Evolutionary conservation across 2,113 vertebrate genomes (phyloP).

Genomic region (Scolopax mira): DNA sequence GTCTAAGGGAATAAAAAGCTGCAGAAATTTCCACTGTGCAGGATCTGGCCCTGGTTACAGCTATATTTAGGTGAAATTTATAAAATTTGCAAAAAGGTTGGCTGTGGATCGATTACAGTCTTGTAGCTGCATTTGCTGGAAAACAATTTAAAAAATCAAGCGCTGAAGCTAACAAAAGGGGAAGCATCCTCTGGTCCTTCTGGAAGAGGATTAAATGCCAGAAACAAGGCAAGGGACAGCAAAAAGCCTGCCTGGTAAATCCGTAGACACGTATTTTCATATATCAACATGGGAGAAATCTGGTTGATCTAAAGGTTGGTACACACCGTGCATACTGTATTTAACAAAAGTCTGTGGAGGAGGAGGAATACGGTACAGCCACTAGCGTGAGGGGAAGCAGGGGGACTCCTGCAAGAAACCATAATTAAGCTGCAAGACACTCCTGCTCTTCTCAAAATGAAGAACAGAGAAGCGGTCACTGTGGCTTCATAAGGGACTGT

Average conservation of each 20-base stretch:
- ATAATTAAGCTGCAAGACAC: slow-evolving; percentile 63
- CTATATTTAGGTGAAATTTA: not conserved
- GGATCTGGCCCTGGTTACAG: not conserved
- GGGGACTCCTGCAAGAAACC: slow-evolving; percentile 61
- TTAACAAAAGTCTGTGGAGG: slow-evolving; percentile 19
- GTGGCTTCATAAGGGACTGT: slow-evolving; percentile 61
- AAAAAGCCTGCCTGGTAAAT: not conserved
- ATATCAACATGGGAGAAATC: not conserved
- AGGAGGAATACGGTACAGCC: slow-evolving; percentile 23
- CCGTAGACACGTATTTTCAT: not conserved
- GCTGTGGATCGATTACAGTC: not conserved
- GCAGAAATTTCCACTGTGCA: not conserved
- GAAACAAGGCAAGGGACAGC: not conserved
- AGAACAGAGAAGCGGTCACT: slow-evolving; percentile 34
- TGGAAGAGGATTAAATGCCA: not conserved
- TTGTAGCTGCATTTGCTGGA: not conserved
- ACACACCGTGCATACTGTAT: not conserved
- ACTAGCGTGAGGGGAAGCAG: not conserved
- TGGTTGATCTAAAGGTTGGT: not conserved
- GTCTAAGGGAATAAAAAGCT: not conserved
- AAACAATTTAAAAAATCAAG: not conserved
- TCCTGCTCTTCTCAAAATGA: slow-evolving; percentile 51
- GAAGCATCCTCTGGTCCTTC: not conserved
- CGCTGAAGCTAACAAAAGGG: not conserved
- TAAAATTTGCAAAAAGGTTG: not conserved